Evolutionary conservation across 2,113 vertebrate species (phyloP).

Genomic region (Podarcis muralis): DNA sequence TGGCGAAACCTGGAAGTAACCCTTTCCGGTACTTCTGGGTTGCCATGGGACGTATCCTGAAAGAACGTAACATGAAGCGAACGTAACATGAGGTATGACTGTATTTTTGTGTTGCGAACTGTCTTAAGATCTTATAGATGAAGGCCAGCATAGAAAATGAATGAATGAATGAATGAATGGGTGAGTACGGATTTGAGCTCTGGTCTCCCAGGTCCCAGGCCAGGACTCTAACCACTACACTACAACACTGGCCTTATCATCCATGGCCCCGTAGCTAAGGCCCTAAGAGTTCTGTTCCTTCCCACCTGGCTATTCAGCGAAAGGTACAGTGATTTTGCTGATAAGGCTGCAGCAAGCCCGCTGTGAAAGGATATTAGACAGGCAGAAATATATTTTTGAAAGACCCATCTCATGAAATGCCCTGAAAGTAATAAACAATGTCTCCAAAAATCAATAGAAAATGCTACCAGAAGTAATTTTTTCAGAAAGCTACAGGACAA

Average conservation of each 20-base stretch:
- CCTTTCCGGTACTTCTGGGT: no score
- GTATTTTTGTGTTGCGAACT: no score
- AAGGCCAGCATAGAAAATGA: no score
- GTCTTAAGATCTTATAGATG: no score
- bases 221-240: no score
- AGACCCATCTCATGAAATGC: neutral
- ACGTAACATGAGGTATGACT: no score
- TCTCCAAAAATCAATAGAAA: conserved; percentile 24
- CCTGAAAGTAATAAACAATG: conserved; percentile 22
- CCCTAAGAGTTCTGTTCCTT: neutral
- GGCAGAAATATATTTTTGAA: neutral
- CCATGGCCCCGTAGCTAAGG: neutral
- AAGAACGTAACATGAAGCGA: no score
- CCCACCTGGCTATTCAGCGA: neutral
- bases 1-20: no score
- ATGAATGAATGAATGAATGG: no score
- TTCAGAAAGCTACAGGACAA: conserved; percentile 8
- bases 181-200: neutral
- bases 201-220: neutral
- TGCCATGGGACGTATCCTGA: no score
- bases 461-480: conserved; percentile 14
- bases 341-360: neutral
- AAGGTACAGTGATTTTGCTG: neutral
- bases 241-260: neutral
- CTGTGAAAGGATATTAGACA: neutral